Evolutionary conservation across 2,888 invertebrate species (phyloP), one percentile per base, ranked within the genome.

Genomic region (Pollenia labialis): DNA sequence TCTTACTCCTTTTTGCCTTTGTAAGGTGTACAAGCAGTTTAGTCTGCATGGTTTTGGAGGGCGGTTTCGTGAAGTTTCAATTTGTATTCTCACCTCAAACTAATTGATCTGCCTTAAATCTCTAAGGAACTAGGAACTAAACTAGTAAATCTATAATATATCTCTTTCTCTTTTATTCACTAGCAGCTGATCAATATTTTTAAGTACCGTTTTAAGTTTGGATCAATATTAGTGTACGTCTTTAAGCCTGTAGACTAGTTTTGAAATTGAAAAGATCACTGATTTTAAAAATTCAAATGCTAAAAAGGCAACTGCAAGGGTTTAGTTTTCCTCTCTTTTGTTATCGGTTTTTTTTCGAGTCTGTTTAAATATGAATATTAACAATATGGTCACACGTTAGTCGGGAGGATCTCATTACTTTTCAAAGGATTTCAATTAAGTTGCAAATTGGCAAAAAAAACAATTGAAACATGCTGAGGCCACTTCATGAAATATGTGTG

Each of bases 361-460:
- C n/a, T 50, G 16, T 44, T 46, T 68, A n/a, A 54, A 74, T 76
- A 46, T 44, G 68, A 66, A 66, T 66, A 74, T 83, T 54, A 44
- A 40, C 48, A 50, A 62, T 46, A 42, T 48, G 50, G 32, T 58
- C 62, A 56, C 66, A 54, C 54, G 48, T 48, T 76, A 71, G 69
- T 72, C 87, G 72, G 85, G 77, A 85, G 85, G 84, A 88, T 92
- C 91, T 91, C 90, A 92, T 92, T 92, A 91, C 90, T 62, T 91
- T 91, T 91, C 89, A 92, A 91, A 90, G 91, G 91, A 92, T 92
- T 92, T 92, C 90, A 92, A 92, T 92, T 91, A 92, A 90, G 91
- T 90, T 90, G 89, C 91, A 92, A 91, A 92, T 92, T 91, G 91
- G 89, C n/a, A n/a, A n/a, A 88, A 89, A 88, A 89, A 91, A 92